Conservation (phyloP, 2,888 invertebrate genomes). For the Mythimna ferrago region DNA sequence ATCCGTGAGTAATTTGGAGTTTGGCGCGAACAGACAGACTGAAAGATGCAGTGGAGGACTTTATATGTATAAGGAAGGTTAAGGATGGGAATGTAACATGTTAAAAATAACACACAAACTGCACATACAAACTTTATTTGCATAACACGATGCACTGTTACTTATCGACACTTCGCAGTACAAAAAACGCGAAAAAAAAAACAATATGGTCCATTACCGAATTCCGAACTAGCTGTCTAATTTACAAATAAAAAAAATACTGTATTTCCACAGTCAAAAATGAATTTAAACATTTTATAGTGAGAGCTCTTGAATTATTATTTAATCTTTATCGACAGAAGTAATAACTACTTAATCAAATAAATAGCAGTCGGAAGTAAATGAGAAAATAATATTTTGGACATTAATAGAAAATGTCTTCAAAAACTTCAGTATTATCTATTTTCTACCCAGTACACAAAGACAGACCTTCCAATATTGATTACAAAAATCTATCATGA, state of each 20-base stretch:
- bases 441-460: background rate
- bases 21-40: too few species aligned
- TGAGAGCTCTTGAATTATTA: constrained; percentile 53
- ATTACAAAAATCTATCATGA: background rate
- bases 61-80: too few species aligned
- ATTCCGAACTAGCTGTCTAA: constrained; percentile 61
- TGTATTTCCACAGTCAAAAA: constrained; percentile 57
- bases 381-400: constrained; percentile 1
- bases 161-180: constrained; percentile 66
- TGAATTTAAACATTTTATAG: constrained; percentile 38
- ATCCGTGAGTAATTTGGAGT: too few species aligned
- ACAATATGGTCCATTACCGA: constrained; percentile 67
- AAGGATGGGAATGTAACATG: too few species aligned
- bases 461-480: background rate
- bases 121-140: constrained; percentile 83
- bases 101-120: constrained; percentile 62
- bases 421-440: background rate
- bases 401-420: background rate
- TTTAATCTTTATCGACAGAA: background rate
- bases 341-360: background rate
- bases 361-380: constrained; percentile 16
- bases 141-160: constrained; percentile 74
- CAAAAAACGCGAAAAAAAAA: constrained; percentile 67
- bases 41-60: too few species aligned
- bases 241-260: constrained; percentile 56